Percentiles rank a stretch among this genome's conserved stretches.
Evolutionary conservation across 23 tunicate species (phyloP).

Genomic region (Corella eumyota): DNA sequence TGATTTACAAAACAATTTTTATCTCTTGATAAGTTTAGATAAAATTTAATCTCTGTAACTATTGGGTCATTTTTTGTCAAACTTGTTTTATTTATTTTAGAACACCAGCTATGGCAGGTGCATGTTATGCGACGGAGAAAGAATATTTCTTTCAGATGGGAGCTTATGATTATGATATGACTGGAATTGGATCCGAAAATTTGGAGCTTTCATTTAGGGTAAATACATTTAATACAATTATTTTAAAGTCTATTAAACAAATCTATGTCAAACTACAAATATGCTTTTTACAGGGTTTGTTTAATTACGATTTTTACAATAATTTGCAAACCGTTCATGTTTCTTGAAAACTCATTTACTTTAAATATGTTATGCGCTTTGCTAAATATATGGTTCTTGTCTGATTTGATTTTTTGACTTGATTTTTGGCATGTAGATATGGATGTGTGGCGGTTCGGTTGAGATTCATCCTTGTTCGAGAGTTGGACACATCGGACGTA

Average conservation of each 20-base stretch:
- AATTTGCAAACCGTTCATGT: too few relatives aligned
- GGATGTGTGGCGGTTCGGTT: conserved; percentile 73
- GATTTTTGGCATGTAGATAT: too few relatives aligned
- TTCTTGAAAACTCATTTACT: too few relatives aligned
- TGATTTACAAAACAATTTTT: background rate
- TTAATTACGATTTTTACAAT: too few relatives aligned
- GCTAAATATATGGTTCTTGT: too few relatives aligned
- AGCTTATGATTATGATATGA: conserved; percentile 45
- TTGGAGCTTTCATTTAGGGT: conserved; percentile 55
- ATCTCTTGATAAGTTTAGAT: background rate
- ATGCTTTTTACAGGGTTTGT: too few relatives aligned
- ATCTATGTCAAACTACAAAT: too few relatives aligned
- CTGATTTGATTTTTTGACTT: too few relatives aligned
- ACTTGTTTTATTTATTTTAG: conserved; percentile 4
- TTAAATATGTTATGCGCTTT: too few relatives aligned
- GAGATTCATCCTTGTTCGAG: conserved; percentile 73
- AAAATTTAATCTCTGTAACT: background rate
- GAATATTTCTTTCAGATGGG: conserved; percentile 58
- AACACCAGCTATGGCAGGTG: conserved; percentile 74
- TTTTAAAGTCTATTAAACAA: too few relatives aligned
- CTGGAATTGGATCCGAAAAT: conserved; percentile 51
- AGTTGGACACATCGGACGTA: conserved; percentile 71
- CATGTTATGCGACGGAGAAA: conserved; percentile 22
- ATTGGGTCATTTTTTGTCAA: background rate
- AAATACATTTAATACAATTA: too few relatives aligned